These are phyloP conservation scores for Microtus pennsylvanicus DNA, from an alignment of 2,113 vertebrate genomes.

Conservation along the genomic window DNA sequence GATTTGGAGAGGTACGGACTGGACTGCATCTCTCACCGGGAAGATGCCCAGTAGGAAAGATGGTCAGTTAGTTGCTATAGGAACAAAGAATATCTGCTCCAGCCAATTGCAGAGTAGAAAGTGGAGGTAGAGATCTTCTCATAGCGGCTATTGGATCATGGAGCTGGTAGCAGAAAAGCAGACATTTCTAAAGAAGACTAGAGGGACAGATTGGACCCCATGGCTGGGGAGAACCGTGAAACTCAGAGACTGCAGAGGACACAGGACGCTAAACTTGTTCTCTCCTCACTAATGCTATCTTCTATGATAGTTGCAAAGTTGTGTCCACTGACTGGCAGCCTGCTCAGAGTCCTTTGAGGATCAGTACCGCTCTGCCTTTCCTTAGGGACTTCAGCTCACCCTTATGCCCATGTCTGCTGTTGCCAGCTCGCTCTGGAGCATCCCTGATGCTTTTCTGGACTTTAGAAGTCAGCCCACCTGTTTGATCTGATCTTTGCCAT, in stretches of 20 bases:
- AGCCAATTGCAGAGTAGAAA: constrained; percentile 62
- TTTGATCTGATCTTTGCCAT: not conserved
- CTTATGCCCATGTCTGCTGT: not conserved
- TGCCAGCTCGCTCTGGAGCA: not conserved
- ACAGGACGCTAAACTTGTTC: not conserved
- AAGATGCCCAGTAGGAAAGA: constrained; percentile 36
- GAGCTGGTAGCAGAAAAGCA: not conserved
- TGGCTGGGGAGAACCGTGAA: not conserved
- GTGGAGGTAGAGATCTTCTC: not conserved
- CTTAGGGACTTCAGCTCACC: not conserved
- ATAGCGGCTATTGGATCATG: constrained; percentile 45
- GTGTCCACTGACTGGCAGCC: not conserved
- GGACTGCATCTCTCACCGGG: not conserved
- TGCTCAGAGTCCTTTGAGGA: not conserved
- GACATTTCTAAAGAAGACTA: constrained; percentile 22
- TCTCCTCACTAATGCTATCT: not conserved
- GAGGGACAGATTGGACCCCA: not conserved
- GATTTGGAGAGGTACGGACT: not conserved
- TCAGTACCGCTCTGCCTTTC: not conserved
- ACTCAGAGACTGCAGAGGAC: not conserved
- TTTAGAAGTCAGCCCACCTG: not conserved
- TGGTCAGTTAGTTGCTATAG: constrained; percentile 70
- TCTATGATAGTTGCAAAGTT: not conserved
- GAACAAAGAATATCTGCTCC: constrained; percentile 70
- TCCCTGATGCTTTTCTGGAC: not conserved